Evolutionary conservation across 2,888 invertebrate genomes (phyloP).

Genomic region (Girardia tigrina): DNA sequence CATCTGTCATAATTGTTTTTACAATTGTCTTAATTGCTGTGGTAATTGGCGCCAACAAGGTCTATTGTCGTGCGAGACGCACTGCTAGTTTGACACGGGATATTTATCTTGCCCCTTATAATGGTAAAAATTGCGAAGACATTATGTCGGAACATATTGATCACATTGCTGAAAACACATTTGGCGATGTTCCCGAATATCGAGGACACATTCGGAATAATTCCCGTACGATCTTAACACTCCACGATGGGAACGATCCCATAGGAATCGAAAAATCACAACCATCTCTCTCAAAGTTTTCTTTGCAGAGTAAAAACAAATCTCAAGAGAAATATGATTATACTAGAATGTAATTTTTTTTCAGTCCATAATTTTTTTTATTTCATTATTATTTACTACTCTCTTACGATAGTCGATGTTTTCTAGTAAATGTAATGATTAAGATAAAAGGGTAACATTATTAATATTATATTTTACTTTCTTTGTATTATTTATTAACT

Average conservation of each 20-base stretch:
- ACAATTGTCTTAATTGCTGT: neutral
- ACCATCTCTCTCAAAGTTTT: neutral
- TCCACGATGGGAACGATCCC: neutral
- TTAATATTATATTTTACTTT: too few relatives aligned
- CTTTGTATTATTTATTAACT: too few relatives aligned
- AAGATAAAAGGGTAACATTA: too few relatives aligned
- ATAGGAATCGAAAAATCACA: neutral
- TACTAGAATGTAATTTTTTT: neutral
- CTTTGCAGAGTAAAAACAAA: neutral
- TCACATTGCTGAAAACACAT: conserved; percentile 8
- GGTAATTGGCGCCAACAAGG: neutral
- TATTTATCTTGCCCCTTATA: neutral
- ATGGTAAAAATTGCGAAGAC: conserved; percentile 10
- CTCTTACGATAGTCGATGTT: too few relatives aligned
- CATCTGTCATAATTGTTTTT: neutral
- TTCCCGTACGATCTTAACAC: neutral
- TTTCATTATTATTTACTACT: too few relatives aligned
- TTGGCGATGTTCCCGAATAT: conserved; percentile 11
- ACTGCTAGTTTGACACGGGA: neutral
- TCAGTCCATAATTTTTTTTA: too few relatives aligned
- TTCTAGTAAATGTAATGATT: too few relatives aligned
- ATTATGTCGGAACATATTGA: neutral
- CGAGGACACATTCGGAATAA: neutral
- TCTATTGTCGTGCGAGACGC: neutral
- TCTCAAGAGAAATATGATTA: neutral